Percentiles rank a stretch among this genome's conserved stretches.
Evolutionary conservation across 53 echinoderm and acorn worm species (phyloP).

Genomic region (Echinarachnius parma): DNA sequence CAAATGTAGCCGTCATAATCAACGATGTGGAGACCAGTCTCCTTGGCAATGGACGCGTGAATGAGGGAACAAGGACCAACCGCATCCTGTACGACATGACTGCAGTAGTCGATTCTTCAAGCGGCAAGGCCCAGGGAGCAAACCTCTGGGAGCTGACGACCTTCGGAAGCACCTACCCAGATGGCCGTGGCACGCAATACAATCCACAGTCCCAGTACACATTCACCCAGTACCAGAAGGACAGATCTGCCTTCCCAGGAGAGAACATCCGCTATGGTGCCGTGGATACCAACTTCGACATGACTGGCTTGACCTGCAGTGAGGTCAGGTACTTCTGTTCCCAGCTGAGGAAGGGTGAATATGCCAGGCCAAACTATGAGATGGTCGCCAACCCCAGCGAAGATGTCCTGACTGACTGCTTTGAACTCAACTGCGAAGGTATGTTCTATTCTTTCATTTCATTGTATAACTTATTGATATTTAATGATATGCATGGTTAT

Average conservation of each 20-base stretch:
- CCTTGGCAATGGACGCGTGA: constrained; percentile 43
- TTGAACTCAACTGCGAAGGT: constrained; percentile 53
- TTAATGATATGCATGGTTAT: too few relatives aligned
- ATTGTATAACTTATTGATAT: too few relatives aligned
- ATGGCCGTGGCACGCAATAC: constrained; percentile 63
- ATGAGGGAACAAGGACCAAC: constrained; percentile 64
- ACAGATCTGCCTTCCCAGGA: constrained; percentile 70
- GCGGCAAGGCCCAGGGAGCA: constrained; percentile 63
- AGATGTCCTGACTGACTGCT: constrained; percentile 35
- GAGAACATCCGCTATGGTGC: constrained; percentile 62
- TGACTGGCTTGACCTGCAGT: constrained; percentile 70
- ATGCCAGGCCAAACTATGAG: constrained; percentile 68
- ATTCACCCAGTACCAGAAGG: constrained; percentile 57
- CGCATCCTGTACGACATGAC: constrained; percentile 64
- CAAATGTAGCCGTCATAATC: constrained; percentile 46
- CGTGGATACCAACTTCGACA: constrained; percentile 85
- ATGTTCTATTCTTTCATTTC: too few relatives aligned
- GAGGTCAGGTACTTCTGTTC: constrained; percentile 71
- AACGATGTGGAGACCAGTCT: constrained; percentile 34
- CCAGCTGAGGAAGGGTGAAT: constrained; percentile 59
- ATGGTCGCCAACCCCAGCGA: constrained; percentile 44
- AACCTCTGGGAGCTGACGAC: constrained; percentile 76
- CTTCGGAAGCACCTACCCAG: constrained; percentile 63
- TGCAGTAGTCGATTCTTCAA: constrained; percentile 55
- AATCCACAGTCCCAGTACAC: constrained; percentile 54